phyloP scores from a whole-genome alignment of 2,797 vertebrate species.

The Lindbergichthys nudifrons region DNA sequence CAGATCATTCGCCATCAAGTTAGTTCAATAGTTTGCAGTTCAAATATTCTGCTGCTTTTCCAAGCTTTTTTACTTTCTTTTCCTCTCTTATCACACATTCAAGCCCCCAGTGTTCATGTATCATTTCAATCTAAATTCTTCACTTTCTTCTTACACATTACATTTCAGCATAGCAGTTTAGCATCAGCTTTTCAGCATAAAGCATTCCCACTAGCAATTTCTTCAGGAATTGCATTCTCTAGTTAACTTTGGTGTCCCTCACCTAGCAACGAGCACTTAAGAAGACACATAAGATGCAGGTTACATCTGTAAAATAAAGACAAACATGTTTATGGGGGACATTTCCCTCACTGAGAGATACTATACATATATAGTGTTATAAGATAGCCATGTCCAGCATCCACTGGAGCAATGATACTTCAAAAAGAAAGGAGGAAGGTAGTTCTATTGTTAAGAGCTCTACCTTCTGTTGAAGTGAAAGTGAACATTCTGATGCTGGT shows the following conservation, averaged over 20 bases:
- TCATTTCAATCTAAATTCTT: no score
- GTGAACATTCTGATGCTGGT: background rate
- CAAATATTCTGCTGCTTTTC: no score
- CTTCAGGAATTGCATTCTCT: background rate
- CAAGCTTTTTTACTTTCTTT: no score
- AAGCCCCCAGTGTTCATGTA: no score
- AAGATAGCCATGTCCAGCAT: background rate
- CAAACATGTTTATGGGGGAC: background rate
- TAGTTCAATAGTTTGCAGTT: no score
- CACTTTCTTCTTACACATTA: no score
- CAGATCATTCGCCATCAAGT: no score
- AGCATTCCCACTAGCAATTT: no score
- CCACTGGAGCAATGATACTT: background rate
- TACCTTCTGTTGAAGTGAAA: background rate
- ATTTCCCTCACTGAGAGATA: background rate
- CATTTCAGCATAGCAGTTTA: no score
- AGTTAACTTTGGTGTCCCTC: background rate
- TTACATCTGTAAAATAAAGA: background rate
- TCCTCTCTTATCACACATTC: no score
- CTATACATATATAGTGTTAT: background rate
- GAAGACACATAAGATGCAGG: background rate
- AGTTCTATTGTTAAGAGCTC: background rate
- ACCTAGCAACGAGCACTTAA: background rate
- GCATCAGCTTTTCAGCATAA: no score
- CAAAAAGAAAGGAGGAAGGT: background rate